Evolutionary conservation across 2,888 invertebrate species (phyloP).

Genomic region (Brachylomia viminalis): DNA sequence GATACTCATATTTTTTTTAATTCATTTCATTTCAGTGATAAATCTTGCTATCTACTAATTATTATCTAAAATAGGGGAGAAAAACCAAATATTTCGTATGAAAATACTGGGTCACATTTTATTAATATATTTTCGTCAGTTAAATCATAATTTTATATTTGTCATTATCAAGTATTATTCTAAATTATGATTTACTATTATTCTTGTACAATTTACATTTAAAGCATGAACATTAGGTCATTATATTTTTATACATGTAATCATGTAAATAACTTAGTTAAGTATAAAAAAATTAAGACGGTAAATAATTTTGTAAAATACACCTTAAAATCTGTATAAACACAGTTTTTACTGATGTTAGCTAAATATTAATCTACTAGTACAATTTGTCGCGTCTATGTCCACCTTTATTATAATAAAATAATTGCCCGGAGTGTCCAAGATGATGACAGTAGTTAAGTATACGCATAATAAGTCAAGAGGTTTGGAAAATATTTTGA

Average conservation of each 20-base stretch:
- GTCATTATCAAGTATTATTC: conserved; percentile 55
- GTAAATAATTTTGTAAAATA: conserved; percentile 33
- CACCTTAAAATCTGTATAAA: conserved; percentile 30
- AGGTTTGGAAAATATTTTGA: neutral
- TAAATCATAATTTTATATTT: conserved; percentile 62
- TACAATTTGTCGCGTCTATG: conserved; percentile 3
- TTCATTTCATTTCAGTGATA: neutral
- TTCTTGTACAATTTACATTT: conserved; percentile 67
- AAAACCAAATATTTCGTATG: conserved; percentile 24
- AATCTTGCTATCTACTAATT: neutral
- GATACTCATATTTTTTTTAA: neutral
- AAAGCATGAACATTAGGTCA: conserved; percentile 69
- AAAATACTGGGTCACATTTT: conserved; percentile 66
- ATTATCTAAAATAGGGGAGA: neutral
- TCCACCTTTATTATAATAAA: neutral
- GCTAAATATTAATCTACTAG: neutral
- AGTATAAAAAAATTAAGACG: conserved; percentile 6
- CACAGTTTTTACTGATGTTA: conserved; percentile 50
- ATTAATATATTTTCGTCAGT: conserved; percentile 61
- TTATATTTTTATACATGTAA: conserved; percentile 54
- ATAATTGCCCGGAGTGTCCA: neutral
- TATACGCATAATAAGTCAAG: neutral
- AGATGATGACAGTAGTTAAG: neutral
- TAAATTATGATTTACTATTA: conserved; percentile 58
- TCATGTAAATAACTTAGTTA: conserved; percentile 54